Base-by-base conservation (phyloP, 2,113 vertebrate genomes). In the Pterocles gutturalis region DNA sequence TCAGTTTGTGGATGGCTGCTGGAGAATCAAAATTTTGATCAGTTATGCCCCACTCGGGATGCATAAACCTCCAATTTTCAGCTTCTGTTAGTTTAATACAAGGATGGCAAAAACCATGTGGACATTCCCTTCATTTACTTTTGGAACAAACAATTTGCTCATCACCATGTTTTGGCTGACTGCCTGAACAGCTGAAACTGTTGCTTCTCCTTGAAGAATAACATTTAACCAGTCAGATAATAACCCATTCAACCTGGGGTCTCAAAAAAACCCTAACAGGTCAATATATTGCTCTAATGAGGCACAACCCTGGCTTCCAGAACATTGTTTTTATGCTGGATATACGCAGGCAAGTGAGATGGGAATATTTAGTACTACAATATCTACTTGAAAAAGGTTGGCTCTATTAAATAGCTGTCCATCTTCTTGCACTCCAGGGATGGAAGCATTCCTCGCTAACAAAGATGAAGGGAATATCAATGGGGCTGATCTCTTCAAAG, bases 401-500 rank as follows among this genome's bases (percentile, higher is more conserved):
- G 84, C 94, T 97, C 96, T 93, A 75, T 98, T 98, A 98, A 97
- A 94, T 77, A 98, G 84, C 95, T 97, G 97, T 97, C 96, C 69
- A 86, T 97, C 96, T 97, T 89, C 46, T 16, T 36, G 75, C 73
- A 97, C 97, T 96, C 96, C 66, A 72, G 97, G 97, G 96, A 98
- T 97, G 89, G 83, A 91, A 95, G 70, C n/a, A 83, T 96, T 97
- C 71, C 84, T 94, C 70, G 97, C 86, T 62, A 77, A 89, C 83
- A 86, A 95, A 96, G 96, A 96, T 94, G 93, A 97, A 98, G 97
- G 92, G 95, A 98, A 96, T 98, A 98, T 98, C 97, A 98, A 94
- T 95, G 91, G 96, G 65, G 79, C 91, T 98, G 97, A 98, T 98
- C 97, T 98, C 91, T 97, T 98, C 96, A 97, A 98, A 98, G 97